Evolutionary conservation across 1,140 invertebrate species (phyloP).

Genomic region (Macrosteles quadrilineatus): DNA sequence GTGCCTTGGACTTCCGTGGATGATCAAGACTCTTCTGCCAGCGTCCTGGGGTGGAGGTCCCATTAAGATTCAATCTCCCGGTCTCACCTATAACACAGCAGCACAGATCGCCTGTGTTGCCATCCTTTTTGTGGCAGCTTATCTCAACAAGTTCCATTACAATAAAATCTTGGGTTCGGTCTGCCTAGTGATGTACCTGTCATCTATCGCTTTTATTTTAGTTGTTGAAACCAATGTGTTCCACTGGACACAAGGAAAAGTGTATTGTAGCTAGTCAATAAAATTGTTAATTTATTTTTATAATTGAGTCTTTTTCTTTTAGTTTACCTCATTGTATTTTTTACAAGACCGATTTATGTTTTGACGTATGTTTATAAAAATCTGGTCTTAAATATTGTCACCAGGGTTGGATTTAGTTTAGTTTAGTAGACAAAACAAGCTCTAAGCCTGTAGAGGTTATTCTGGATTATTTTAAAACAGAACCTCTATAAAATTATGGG

Average conservation of each 20-base stretch:
- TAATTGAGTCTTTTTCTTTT: background rate
- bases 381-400: too few species aligned
- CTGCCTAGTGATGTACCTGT: slow-evolving; percentile 41
- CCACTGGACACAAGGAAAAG: background rate
- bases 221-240: slow-evolving; percentile 39
- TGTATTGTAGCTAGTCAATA: slow-evolving; percentile 8
- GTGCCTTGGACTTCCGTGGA: slow-evolving; percentile 85
- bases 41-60: slow-evolving; percentile 44
- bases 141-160: slow-evolving; percentile 38
- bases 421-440: too few species aligned
- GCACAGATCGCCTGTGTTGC: slow-evolving; percentile 41
- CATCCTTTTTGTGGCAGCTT: slow-evolving; percentile 39
- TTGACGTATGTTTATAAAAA: too few species aligned
- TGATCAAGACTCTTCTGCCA: slow-evolving; percentile 67
- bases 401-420: too few species aligned
- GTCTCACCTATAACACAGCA: slow-evolving; percentile 42
- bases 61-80: slow-evolving; percentile 38
- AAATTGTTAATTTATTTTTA: slow-evolving; percentile 12
- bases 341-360: too few species aligned
- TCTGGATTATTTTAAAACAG: too few species aligned
- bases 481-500: too few species aligned
- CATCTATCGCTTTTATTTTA: slow-evolving; percentile 42
- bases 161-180: slow-evolving; percentile 40
- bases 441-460: too few species aligned
- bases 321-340: too few species aligned